These are phyloP conservation scores for Heterotilapia buettikoferi DNA, from an alignment of 2,113 vertebrate genomes.

Conservation along the genomic window DNA sequence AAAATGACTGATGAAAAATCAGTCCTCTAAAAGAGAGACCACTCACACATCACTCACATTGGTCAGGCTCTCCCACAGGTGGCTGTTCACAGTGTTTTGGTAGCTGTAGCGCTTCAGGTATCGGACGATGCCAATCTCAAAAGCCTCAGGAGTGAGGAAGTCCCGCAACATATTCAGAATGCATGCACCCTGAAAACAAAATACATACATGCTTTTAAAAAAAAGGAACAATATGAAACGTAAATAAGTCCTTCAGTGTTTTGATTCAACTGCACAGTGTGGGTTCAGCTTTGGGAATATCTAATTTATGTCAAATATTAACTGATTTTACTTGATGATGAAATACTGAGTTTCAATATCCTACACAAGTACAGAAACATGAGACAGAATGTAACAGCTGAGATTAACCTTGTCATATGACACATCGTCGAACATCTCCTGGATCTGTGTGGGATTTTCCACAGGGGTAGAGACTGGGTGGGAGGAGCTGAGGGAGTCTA, in stretches of 20 bases:
- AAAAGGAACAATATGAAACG: neutral
- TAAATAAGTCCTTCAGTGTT: neutral
- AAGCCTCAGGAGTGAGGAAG: conserved; percentile 78
- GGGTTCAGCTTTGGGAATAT: rapidly evolving
- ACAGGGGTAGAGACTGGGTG: conserved; percentile 84
- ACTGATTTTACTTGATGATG: neutral
- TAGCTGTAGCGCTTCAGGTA: conserved; percentile 85
- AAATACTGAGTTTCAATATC: neutral
- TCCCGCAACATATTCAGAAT: conserved; percentile 88
- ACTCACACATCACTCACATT: conserved; percentile 67
- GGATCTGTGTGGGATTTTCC: conserved; percentile 84
- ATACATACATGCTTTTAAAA: neutral
- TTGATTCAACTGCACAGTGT: neutral
- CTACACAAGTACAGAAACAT: neutral
- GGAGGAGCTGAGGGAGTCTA: conserved; percentile 85
- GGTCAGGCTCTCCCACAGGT: conserved; percentile 85
- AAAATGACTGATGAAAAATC: neutral
- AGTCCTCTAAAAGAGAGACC: neutral
- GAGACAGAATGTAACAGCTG: neutral
- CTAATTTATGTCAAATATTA: neutral
- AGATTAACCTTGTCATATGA: conserved; percentile 85
- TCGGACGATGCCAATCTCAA: conserved; percentile 80
- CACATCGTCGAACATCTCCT: conserved; percentile 89
- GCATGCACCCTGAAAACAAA: conserved; percentile 78
- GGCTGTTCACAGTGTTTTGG: conserved; percentile 81